Evolutionary conservation across 2,797 vertebrate species (phyloP).

Genomic region (Microctenopoma stevenorrisi): DNA sequence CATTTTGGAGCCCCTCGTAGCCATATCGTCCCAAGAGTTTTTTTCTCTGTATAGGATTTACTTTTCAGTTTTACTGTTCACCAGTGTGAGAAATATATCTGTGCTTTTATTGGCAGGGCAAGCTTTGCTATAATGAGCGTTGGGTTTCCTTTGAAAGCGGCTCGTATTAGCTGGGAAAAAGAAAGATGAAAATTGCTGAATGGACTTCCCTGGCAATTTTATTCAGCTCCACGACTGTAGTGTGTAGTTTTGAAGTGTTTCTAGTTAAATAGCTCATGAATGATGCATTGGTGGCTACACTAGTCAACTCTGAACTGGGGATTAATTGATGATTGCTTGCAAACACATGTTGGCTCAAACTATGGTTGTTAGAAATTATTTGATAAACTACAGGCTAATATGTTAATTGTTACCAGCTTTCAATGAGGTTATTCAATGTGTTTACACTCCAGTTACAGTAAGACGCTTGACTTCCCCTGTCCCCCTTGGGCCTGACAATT

Average conservation of each 20-base stretch:
- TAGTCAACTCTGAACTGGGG: constrained; percentile 78
- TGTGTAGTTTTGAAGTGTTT: constrained; percentile 65
- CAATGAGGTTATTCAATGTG: constrained; percentile 69
- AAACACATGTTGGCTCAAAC: constrained; percentile 82
- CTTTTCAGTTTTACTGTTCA: constrained; percentile 71
- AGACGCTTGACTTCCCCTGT: constrained; percentile 76
- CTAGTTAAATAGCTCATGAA: constrained; percentile 78
- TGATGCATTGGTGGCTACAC: constrained; percentile 76
- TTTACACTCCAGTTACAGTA: constrained; percentile 80
- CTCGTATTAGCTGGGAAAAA: constrained; percentile 66
- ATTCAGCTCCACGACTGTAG: constrained; percentile 41
- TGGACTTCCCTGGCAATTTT: constrained; percentile 63
- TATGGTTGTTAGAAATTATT: constrained; percentile 82
- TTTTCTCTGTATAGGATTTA: constrained; percentile 47
- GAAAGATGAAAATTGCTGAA: constrained; percentile 60
- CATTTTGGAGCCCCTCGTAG: constrained; percentile 5
- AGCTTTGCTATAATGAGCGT: constrained; percentile 73
- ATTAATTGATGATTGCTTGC: constrained; percentile 79
- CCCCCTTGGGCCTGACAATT: constrained; percentile 42
- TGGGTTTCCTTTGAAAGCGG: constrained; percentile 72
- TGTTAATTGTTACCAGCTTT: constrained; percentile 82
- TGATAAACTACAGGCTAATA: constrained; percentile 85
- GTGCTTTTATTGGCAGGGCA: constrained; percentile 74
- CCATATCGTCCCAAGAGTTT: constrained; percentile 40
- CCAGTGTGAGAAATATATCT: constrained; percentile 67